A percentile compares a stretch with the other conserved stretches of the same genome.
Evolutionary conservation across 2,113 vertebrate genomes (phyloP).

Genomic region (Orientallactaga bullata): DNA sequence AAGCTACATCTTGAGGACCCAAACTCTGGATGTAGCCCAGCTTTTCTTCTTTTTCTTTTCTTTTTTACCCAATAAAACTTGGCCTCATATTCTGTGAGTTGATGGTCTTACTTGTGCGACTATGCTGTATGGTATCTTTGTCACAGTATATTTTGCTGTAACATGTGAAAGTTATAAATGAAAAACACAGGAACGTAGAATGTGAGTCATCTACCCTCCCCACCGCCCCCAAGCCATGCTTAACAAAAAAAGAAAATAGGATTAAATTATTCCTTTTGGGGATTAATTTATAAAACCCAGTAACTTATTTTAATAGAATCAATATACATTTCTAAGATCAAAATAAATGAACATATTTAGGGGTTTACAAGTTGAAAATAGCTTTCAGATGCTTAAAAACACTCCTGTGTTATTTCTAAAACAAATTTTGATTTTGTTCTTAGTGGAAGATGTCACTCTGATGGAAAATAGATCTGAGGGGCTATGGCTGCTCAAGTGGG

Average conservation of each 20-base stretch:
- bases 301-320: background rate
- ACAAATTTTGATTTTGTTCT: slow-evolving; percentile 38
- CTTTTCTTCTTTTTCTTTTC: no score
- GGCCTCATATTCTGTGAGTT: no score
- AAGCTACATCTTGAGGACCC: no score
- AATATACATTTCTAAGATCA: background rate
- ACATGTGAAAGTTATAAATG: background rate
- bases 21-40: no score
- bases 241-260: background rate
- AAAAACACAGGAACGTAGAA: slow-evolving; percentile 26
- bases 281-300: background rate
- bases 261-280: background rate
- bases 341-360: background rate
- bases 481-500: background rate
- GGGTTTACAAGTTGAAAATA: background rate
- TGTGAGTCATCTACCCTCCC: background rate
- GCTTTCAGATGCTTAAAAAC: background rate
- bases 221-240: background rate
- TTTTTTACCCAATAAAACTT: no score
- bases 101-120: no score
- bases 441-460: slow-evolving; percentile 27
- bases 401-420: slow-evolving; percentile 1
- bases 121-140: background rate
- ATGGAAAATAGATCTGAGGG: slow-evolving; percentile 71
- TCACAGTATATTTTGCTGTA: background rate